Base-by-base conservation (phyloP, 1,140 invertebrate genomes). In the Atta colombica region DNA sequence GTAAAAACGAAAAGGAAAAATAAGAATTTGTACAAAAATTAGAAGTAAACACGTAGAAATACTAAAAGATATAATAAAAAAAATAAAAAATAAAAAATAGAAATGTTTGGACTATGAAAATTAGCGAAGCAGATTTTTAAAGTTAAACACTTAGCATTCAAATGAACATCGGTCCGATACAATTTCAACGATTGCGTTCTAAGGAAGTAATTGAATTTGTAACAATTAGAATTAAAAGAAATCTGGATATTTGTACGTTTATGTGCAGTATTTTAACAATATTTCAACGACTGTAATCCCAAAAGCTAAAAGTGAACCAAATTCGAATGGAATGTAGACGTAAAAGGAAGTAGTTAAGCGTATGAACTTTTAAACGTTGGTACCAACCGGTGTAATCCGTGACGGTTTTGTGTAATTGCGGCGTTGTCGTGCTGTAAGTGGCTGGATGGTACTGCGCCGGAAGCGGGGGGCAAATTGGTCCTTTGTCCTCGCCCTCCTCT, bases 391-490 rank as follows among this genome's bases (percentile, higher is more conserved):
- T 81, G 90, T 93, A 93, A 87, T 94, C 93, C 72, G 93, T 90
- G 92, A 93, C 91, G 87, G 94, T 94, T 93, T 95, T 95, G 91
- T 95, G 94, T 66, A 95, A 92, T 87, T 95, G 94, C 65, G 94
- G 94, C 77, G 93, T 94, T 68, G 94, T 95, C 68, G 92, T 94
- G 84, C 87, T 89, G 88, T 94, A 95, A 84, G 91, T 86, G 78
- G 92, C 92, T 65, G 93, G 92, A 82, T 95, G 94, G 81, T 95
- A 95, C 88, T 95, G 94, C 71, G 93, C 89, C 77, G 94, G 94
- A 88, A 95, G 92, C 65, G 94, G 94, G 55, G 94, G 94, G 92
- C 94, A 95, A 94, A 95, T 95, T 94, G 94, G 94, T 93, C 94
- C 94, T 93, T 95, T 95, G 93, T 95, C 92, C 88, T 86, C 91